Evolutionary conservation across 2,888 invertebrate genomes (phyloP), one percentile per base, ranked within the genome.

Genomic region (Pammene aurita): DNA sequence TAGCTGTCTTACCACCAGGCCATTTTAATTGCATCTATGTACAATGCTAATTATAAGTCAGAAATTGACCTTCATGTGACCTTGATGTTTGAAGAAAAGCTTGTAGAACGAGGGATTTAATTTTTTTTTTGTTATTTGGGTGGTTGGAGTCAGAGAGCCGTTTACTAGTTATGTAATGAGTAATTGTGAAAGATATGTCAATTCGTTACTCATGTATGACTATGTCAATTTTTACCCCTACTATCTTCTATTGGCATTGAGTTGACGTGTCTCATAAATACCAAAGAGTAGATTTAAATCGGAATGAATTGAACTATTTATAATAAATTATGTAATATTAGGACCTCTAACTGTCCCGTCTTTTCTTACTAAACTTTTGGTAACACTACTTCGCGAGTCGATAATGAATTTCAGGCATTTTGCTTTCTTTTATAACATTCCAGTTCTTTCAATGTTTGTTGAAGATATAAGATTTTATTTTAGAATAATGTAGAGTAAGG

Each of bases 401-500:
- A 61, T 35, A 64, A 44, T 42, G 46, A 55, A 57, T 38, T 64
- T 60, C 54, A 54, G 60, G 69, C 60, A 54, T 71, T 74, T 75
- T 70, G 68, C 72, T 73, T 72, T 77, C 44, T 73, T 75, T 74
- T 79, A 42, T 70, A 76, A 84, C 87, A 88, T 88, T 88, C 88
- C 87, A 83, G 71, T 79, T 78, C 77, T 80, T 81, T 80, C 74
- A 77, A 79, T 77, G 78, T 85, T 84, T 82, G 82, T 85, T 86
- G 75, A 80, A 78, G 76, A 82, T 81, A 78, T 83, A 82, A 86
- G 80, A 80, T 80, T 85, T 86, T 84, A 84, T 86, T 85, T 86
- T 78, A 85, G 77, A 75, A 79, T 82, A 81, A 82, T 71, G 81
- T 87, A 87, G 85, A 72, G 74, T 87, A 88, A 87, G 87, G 82